These are phyloP conservation scores for Amphiprion ocellaris DNA, from an alignment of 2,113 vertebrate species.

Conservation along the genomic window DNA sequence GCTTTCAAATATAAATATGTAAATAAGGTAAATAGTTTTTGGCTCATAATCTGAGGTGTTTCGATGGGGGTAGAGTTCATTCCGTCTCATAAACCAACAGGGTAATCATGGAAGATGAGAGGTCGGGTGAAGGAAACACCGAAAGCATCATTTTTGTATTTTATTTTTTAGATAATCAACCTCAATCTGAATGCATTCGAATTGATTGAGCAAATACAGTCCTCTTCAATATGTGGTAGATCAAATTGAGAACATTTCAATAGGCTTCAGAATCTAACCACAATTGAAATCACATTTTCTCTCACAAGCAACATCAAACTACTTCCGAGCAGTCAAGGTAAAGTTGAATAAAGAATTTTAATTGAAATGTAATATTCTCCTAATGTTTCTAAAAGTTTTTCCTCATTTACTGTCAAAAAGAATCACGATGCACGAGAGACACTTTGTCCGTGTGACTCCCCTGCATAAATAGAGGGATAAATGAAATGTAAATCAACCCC, in stretches of 20 bases:
- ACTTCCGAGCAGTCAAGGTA: slow-evolving; percentile 74
- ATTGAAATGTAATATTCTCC: neutral
- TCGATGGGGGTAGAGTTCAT: slow-evolving; percentile 58
- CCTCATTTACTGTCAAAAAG: slow-evolving; percentile 33
- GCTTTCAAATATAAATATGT: neutral
- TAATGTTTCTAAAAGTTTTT: slow-evolving; percentile 12
- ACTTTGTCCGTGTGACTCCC: slow-evolving; percentile 54
- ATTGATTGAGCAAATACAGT: slow-evolving; percentile 36
- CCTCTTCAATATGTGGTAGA: slow-evolving; percentile 54
- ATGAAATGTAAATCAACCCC: slow-evolving; percentile 37
- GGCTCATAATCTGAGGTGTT: slow-evolving; percentile 18
- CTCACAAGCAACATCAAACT: slow-evolving; percentile 40
- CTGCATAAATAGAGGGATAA: slow-evolving; percentile 67
- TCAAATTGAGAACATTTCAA: slow-evolving; percentile 5
- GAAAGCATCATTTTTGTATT: slow-evolving; percentile 20
- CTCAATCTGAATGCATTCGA: slow-evolving; percentile 50
- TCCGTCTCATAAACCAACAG: slow-evolving; percentile 19
- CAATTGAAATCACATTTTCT: slow-evolving; percentile 55
- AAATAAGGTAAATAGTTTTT: neutral
- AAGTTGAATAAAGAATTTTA: neutral
- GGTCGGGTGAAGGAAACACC: slow-evolving; percentile 13
- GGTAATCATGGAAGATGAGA: slow-evolving; percentile 8
- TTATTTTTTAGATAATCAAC: slow-evolving; percentile 8
- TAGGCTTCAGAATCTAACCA: slow-evolving; percentile 28
- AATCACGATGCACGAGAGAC: slow-evolving; percentile 41